A percentile compares a stretch with the other conserved stretches of the same genome.
Evolutionary conservation across 2,113 vertebrate genomes (phyloP).

Genomic region (Chaetodon auriga): DNA sequence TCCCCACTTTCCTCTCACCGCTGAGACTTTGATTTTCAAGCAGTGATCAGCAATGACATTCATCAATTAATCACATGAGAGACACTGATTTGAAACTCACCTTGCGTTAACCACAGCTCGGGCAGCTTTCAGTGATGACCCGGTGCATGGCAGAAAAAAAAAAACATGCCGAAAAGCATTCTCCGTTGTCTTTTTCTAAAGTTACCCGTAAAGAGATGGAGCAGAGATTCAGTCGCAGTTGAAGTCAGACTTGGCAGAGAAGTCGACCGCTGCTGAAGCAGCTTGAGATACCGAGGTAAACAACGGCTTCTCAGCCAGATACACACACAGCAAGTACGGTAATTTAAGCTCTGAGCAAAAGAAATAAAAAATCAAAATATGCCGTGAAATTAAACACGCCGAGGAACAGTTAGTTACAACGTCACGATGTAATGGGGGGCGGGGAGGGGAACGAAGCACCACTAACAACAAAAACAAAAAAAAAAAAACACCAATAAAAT

Average conservation of each 20-base stretch:
- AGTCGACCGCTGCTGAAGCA: conserved; percentile 69
- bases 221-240: conserved; percentile 77
- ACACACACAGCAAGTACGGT: conserved; percentile 63
- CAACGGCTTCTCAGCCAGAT: conserved; percentile 71
- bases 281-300: conserved; percentile 79
- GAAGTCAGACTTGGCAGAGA: conserved; percentile 67
- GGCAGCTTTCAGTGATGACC: conserved; percentile 79
- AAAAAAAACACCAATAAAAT: conserved; percentile 52
- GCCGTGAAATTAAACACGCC: conserved; percentile 32
- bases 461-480: conserved; percentile 64
- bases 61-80: neutral
- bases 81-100: conserved; percentile 57
- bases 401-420: conserved; percentile 55
- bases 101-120: conserved; percentile 79
- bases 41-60: conserved; percentile 1
- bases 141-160: conserved; percentile 74
- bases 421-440: conserved; percentile 58
- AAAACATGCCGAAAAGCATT: conserved; percentile 68
- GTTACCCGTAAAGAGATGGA: conserved; percentile 87
- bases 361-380: conserved; percentile 9
- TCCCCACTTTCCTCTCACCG: neutral
- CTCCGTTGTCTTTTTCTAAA: conserved; percentile 67
- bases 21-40: neutral
- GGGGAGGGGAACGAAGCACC: conserved; percentile 57
- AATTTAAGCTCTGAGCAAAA: conserved; percentile 45